Percentiles rank a stretch among this genome's conserved stretches.
Conservation (phyloP, 2,888 invertebrate species). For the Rhaphigaster nebulosa region DNA sequence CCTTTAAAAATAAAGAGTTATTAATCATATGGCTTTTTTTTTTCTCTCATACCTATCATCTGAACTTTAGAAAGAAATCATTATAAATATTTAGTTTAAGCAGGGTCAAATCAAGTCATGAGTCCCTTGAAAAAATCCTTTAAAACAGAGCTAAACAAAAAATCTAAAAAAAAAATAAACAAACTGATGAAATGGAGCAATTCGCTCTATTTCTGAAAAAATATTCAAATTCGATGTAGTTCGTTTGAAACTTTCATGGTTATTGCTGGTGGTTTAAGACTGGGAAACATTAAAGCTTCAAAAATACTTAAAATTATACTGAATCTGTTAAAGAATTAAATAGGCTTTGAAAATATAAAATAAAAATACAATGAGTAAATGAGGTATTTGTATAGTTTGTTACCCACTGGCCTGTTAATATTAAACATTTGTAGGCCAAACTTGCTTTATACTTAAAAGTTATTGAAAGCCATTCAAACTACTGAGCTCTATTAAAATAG, state of each 20-base stretch:
- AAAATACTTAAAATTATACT: background rate
- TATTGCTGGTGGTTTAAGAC: background rate
- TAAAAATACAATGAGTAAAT: background rate
- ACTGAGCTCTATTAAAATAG: constrained; percentile 19
- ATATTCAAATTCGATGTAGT: background rate
- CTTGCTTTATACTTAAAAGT: background rate
- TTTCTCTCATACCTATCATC: background rate
- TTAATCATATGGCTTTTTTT: background rate
- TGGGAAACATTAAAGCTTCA: constrained; percentile 17
- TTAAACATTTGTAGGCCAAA: background rate
- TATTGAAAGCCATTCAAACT: constrained; percentile 25
- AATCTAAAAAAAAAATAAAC: background rate
- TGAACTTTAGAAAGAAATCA: background rate
- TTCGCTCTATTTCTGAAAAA: background rate
- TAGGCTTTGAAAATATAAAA: background rate
- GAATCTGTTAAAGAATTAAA: background rate
- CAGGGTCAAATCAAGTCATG: background rate
- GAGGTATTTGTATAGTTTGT: constrained; percentile 18
- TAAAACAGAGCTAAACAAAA: background rate
- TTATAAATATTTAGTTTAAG: background rate
- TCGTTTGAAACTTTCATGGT: background rate
- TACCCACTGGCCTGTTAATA: background rate
- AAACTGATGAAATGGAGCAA: background rate
- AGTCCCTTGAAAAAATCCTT: background rate
- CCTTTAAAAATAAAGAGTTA: background rate